phyloP scores from a whole-genome alignment of 2,797 vertebrate species.

The Myiotriccus ornatus region DNA sequence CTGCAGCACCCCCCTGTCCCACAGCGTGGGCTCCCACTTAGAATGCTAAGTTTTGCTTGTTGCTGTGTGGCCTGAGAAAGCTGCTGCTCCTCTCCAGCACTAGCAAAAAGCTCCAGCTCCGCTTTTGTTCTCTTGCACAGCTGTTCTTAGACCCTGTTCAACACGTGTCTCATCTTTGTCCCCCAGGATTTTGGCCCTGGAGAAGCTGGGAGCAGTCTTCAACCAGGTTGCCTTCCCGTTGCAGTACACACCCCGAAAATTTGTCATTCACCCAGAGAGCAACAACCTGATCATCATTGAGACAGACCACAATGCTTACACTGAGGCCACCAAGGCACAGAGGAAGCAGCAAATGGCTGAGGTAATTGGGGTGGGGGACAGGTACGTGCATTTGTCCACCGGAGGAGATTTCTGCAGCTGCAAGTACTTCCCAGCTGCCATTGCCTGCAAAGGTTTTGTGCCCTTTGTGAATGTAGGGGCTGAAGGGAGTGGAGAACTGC shows the following conservation, averaged over 20 bases:
- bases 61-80: not conserved
- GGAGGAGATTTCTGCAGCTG: not conserved
- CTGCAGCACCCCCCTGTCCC: not conserved
- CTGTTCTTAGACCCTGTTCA: not conserved
- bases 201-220: constrained; percentile 97
- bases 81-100: not conserved
- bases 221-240: constrained; percentile 97
- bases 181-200: constrained; percentile 92
- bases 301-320: constrained; percentile 98
- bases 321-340: constrained; percentile 97
- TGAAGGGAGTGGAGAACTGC: not conserved
- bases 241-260: constrained; percentile 96
- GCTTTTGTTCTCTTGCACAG: not conserved
- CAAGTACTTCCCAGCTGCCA: not conserved
- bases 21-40: not conserved
- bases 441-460: not conserved
- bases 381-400: fast-evolving
- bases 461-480: not conserved
- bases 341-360: constrained; percentile 99
- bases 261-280: constrained; percentile 96
- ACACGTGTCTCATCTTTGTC: not conserved
- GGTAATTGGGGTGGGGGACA: constrained; percentile 71
- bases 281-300: constrained; percentile 96
- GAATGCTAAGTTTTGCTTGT: not conserved
- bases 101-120: not conserved